phyloP scores from a whole-genome alignment of 2,888 invertebrate genomes.

The Acanthosepion esculentum region DNA sequence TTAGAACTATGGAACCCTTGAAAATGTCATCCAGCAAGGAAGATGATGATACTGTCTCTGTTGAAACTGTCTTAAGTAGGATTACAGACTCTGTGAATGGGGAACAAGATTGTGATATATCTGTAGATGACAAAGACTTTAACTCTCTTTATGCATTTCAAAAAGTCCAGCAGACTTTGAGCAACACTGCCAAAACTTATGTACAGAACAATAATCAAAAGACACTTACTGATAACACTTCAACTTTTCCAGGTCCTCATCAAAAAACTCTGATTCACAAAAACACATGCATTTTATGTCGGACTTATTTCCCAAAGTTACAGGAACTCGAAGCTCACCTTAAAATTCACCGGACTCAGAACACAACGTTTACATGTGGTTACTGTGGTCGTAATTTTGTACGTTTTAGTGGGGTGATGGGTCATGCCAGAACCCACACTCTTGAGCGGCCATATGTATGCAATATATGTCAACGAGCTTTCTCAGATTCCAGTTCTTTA shows the following conservation, averaged over 20 bases:
- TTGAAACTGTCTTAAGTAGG: neutral
- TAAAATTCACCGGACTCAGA: neutral
- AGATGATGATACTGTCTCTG: neutral
- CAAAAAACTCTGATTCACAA: neutral
- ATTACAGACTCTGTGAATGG: neutral
- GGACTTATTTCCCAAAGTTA: neutral
- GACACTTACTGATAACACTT: neutral
- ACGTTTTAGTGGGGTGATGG: conserved; percentile 14
- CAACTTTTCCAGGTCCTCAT: neutral
- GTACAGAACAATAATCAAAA: neutral
- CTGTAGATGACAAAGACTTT: neutral
- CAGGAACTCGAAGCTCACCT: neutral
- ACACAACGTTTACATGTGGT: conserved; percentile 11
- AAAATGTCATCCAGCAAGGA: neutral
- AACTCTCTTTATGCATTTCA: neutral
- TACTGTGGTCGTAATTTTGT: conserved; percentile 7
- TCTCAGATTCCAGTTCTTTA: neutral
- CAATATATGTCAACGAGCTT: neutral
- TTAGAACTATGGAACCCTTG: neutral
- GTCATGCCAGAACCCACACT: neutral
- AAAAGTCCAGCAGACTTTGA: neutral
- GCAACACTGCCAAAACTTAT: neutral
- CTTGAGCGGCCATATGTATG: neutral
- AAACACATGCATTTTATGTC: conserved; percentile 33
- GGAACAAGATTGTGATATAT: neutral